phyloP scores from a whole-genome alignment of 2,113 vertebrate species.

The Suncus etruscus region DNA sequence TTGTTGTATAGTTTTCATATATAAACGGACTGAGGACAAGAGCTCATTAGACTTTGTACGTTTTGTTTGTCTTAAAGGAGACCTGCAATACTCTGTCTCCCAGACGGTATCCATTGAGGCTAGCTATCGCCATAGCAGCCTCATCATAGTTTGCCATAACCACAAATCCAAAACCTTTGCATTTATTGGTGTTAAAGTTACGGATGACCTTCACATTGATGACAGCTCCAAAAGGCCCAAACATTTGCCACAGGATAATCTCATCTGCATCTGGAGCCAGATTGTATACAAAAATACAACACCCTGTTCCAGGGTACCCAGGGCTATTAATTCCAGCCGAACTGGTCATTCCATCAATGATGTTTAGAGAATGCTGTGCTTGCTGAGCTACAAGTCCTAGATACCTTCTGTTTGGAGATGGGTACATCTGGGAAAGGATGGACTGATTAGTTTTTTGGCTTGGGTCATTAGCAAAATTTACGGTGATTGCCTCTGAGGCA shows the following conservation, averaged over 20 bases:
- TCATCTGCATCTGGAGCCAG: slow-evolving; percentile 98
- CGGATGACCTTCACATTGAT: slow-evolving; percentile 99
- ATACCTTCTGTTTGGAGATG: too few relatives aligned
- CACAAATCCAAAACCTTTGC: slow-evolving; percentile 99
- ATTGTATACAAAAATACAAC: slow-evolving; percentile 99
- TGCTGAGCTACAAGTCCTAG: too few relatives aligned
- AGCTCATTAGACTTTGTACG: slow-evolving; percentile 96
- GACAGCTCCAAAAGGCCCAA: slow-evolving; percentile 98
- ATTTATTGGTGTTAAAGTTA: slow-evolving; percentile 99
- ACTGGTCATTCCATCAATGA: slow-evolving; percentile 99
- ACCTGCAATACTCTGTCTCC: slow-evolving; percentile 99
- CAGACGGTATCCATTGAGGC: slow-evolving; percentile 98
- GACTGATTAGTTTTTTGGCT: too few relatives aligned
- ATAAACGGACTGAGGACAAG: slow-evolving; percentile 92
- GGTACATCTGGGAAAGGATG: too few relatives aligned
- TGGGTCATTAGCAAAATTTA: too few relatives aligned
- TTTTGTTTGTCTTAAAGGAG: slow-evolving; percentile 99
- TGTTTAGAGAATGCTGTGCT: slow-evolving; percentile 91
- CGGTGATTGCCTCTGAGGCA: too few relatives aligned
- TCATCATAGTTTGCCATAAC: slow-evolving; percentile 99
- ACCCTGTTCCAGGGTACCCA: slow-evolving; percentile 96
- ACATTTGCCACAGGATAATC: slow-evolving; percentile 99
- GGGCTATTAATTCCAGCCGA: slow-evolving; percentile 99
- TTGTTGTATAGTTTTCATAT: slow-evolving; percentile 93
- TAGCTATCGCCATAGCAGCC: slow-evolving; percentile 99